Conservation (phyloP, 2,113 vertebrate species). For the Meleagris gallopavo region DNA sequence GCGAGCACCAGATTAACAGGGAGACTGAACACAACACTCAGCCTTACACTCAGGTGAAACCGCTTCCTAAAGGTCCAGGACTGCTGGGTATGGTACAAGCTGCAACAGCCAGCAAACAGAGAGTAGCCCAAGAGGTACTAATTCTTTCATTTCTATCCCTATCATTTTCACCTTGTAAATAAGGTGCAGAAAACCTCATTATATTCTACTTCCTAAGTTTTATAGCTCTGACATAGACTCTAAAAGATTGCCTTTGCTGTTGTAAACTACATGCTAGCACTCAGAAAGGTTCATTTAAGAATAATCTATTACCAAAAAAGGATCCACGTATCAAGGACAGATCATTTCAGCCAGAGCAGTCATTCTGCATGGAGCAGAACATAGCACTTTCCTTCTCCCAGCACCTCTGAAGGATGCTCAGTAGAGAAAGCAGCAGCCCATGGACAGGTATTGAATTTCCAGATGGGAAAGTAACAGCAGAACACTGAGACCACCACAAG, state of each 20-base stretch:
- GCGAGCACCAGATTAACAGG: background rate
- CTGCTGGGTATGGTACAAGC: background rate
- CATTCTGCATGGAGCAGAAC: constrained; percentile 11
- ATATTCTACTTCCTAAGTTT: constrained; percentile 7
- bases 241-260: constrained; percentile 28
- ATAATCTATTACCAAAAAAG: constrained; percentile 46
- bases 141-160: background rate
- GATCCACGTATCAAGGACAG: constrained; percentile 32
- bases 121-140: background rate
- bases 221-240: constrained; percentile 8
- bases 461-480: constrained; percentile 57
- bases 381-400: background rate
- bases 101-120: background rate
- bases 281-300: constrained; percentile 43
- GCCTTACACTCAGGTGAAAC: background rate
- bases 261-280: constrained; percentile 32
- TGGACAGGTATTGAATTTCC: constrained; percentile 58
- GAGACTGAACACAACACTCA: background rate
- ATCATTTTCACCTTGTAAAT: constrained; percentile 29
- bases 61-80: background rate
- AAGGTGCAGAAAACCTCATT: constrained; percentile 26
- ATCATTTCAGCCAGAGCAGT: constrained; percentile 54
- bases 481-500: constrained; percentile 21
- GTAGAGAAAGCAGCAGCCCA: constrained; percentile 31
- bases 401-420: constrained; percentile 42